These are phyloP conservation scores for Endotricha flammealis DNA, from an alignment of 2,888 invertebrate species.

Conservation along the genomic window DNA sequence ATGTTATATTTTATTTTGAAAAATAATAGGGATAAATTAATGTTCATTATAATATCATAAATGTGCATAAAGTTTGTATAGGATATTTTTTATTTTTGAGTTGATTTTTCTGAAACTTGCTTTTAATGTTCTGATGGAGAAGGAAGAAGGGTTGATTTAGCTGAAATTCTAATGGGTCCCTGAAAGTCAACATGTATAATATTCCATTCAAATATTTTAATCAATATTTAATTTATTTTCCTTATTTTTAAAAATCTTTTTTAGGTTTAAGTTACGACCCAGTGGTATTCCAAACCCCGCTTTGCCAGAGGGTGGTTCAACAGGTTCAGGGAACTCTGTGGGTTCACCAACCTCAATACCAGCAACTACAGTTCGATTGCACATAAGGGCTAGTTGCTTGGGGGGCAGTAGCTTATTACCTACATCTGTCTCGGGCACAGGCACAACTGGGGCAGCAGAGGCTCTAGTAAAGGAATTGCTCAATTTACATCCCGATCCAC, in stretches of 20 bases:
- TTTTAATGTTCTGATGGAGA: no score
- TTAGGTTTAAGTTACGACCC: constrained; percentile 74
- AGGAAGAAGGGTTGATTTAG: no score
- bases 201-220: no score
- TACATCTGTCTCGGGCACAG: constrained; percentile 45
- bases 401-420: constrained; percentile 60
- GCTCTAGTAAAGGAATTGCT: constrained; percentile 63
- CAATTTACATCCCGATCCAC: constrained; percentile 69
- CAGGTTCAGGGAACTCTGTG: constrained; percentile 52
- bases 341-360: constrained; percentile 40
- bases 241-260: constrained; percentile 21
- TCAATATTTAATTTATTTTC: no score
- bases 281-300: constrained; percentile 67
- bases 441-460: constrained; percentile 59
- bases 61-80: no score
- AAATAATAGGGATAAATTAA: no score
- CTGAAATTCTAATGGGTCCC: no score
- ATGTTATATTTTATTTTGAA: no score
- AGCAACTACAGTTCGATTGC: constrained; percentile 44
- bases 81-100: no score
- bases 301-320: constrained; percentile 68
- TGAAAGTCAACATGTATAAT: no score
- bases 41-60: no score
- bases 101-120: no score
- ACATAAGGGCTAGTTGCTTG: constrained; percentile 54